Evolutionary conservation across 1,140 invertebrate species (phyloP).

Genomic region (Conus betulinus): DNA sequence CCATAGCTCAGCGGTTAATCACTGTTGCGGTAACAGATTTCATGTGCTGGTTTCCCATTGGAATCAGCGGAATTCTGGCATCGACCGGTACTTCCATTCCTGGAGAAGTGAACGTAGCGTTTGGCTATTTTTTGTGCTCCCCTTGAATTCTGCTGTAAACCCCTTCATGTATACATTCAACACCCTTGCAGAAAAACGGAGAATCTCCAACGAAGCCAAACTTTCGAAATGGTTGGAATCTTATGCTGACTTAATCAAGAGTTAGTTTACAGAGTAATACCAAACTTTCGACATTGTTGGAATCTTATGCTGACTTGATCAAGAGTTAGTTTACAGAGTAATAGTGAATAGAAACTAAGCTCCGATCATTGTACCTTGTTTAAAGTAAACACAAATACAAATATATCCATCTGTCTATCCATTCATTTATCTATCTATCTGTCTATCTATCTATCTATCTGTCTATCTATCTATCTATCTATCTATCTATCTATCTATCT

Average conservation of each 20-base stretch:
- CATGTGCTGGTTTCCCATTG: slow-evolving; percentile 38
- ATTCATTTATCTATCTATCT: no score
- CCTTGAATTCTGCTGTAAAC: slow-evolving; percentile 54
- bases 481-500: no score
- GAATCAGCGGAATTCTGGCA: slow-evolving; percentile 37
- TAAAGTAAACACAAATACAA: no score
- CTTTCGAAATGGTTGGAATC: not conserved
- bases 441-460: no score
- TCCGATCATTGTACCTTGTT: no score
- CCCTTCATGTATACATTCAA: slow-evolving; percentile 54
- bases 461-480: no score
- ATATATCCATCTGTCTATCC: no score
- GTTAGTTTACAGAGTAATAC: no score
- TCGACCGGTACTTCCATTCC: slow-evolving; percentile 40
- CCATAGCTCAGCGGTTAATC: slow-evolving; percentile 43
- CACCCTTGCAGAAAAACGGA: slow-evolving; percentile 3
- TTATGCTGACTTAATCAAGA: not conserved
- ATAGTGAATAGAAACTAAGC: no score
- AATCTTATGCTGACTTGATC: no score
- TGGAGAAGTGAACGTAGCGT: slow-evolving; percentile 51
- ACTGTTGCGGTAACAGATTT: slow-evolving; percentile 42
- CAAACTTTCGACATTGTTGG: no score
- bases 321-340: no score
- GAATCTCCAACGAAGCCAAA: not conserved
- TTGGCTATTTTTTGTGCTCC: slow-evolving; percentile 51